These are phyloP conservation scores for Caretta caretta DNA, from an alignment of 2,113 vertebrate genomes.

Conservation along the genomic window DNA sequence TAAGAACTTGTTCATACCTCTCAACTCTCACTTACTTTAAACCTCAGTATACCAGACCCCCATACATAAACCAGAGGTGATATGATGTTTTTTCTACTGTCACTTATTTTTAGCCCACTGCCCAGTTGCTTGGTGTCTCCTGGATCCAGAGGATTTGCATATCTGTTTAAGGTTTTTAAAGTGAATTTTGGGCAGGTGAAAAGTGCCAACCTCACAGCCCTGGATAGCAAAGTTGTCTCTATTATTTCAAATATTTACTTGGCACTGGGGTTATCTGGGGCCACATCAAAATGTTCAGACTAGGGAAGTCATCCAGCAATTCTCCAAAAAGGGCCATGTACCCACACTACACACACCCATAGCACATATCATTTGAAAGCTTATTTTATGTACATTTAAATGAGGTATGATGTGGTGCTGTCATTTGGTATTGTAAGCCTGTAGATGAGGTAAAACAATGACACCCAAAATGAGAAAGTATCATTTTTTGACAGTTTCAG, in stretches of 20 bases:
- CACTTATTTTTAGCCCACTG: not conserved
- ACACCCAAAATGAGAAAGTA: not conserved
- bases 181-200: not conserved
- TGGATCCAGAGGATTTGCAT: not conserved
- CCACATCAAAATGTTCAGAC: not conserved
- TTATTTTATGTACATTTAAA: not conserved
- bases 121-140: not conserved
- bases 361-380: not conserved
- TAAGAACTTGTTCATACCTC: not conserved
- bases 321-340: not conserved
- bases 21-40: not conserved
- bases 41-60: not conserved
- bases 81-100: not conserved
- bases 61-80: not conserved
- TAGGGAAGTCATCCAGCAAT: not conserved
- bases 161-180: not conserved
- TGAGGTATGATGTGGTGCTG: not conserved
- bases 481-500: not conserved
- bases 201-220: not conserved
- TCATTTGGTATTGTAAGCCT: not conserved
- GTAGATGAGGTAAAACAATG: not conserved
- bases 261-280: not conserved
- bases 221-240: not conserved
- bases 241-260: constrained; percentile 4
- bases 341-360: not conserved